Evolutionary conservation across 2,888 invertebrate species (phyloP), one percentile per base, ranked within the genome.

Genomic region (Polymixis flavicincta): DNA sequence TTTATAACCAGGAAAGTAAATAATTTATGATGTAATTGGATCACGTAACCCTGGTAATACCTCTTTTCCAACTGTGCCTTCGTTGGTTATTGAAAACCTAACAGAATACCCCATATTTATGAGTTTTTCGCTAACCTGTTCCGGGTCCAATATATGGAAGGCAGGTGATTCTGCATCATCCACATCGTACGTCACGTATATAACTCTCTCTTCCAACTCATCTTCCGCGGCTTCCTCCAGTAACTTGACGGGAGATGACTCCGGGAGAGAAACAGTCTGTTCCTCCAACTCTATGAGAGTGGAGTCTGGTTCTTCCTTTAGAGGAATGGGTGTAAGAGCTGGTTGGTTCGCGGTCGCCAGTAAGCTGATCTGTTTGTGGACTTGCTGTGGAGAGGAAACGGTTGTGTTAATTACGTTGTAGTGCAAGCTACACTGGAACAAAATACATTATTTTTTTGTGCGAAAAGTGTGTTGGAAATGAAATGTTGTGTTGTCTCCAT

Each of bases 151-250:
- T 72, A 95, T 93, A 71, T 92, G 93, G 86, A 91, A 94, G 28
- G 91, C 90, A 2, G 93, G 85, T 5, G 91, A 82, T 67, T 91
- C 90, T 0, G 88, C 65, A 28, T 91, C 93, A n/a, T 93, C 92
- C 3, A 93, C 90, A 76, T 95, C 94, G 75, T 96, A 96, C 2
- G 96, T 92, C 61, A 96, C 96, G 88, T 95, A 96, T 25, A 96
- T 95, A 66, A 96, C 94, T 25, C 93, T 88, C 76, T 95, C 95
- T 22, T 92, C 93, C 5, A 79, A 37, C 9, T 82, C 87, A 2
- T 85, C 88, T 13, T 85, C 83, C n/a, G 78, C 55, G 8, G 74
- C 73, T 28, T 87, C 87, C 9, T 86, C 85, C 22, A 84, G 59
- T 59, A 81, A 60, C 14, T 80, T 81, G 48, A 60, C 63, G 7